Evolutionary conservation across 1,140 invertebrate genomes (phyloP), one percentile per base, ranked within the genome.

Genomic region (Thaumetopoea pityocampa): DNA sequence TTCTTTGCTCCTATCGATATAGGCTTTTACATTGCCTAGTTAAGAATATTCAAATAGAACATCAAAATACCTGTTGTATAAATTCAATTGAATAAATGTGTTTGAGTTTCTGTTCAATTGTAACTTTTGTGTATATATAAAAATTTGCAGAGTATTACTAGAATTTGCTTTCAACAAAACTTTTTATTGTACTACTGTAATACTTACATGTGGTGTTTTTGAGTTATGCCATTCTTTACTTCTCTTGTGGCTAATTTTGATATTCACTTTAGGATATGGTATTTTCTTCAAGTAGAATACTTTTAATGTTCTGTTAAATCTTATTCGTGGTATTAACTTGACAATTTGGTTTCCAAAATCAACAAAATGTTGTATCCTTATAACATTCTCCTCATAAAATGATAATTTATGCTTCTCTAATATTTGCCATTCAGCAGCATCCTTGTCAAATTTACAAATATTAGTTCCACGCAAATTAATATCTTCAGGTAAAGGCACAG

Each of bases 311-410:
- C 29, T 79, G 79, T 52, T 90, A 54, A 89, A 92, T 41, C 60
- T 71, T 18, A 91, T 85, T 19, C 88, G 87, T 10, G 88, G 88
- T 36, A 89, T 85, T 9, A 92, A 84, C 5, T 87, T 87, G 30
- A 88, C 88, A 17, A 93, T 87, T 57, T 90, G 89, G 59, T 90
- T 87, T 1, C 92, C 92, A 79, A 94, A 94, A 34, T 90, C 86
- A n/a, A 92, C 78, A 37, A 94, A 87, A 66, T 92, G 92, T 18
- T 90, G 72, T 10, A 89, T 87, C 52, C 92, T 87, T 14, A 93
- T 67, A 9, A 92, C 69, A 10, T 89, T 88, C 63, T 92, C 91
- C 61, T 93, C 91, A 46, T 87, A 85, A 1, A 82, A 53, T 18
- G 80, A 61, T 8, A 74, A 65, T 30, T 86, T 88, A 23, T 91